Evolutionary conservation across 2,113 vertebrate species (phyloP), one percentile per base, ranked within the genome.

Genomic region (Grallaria varia): DNA sequence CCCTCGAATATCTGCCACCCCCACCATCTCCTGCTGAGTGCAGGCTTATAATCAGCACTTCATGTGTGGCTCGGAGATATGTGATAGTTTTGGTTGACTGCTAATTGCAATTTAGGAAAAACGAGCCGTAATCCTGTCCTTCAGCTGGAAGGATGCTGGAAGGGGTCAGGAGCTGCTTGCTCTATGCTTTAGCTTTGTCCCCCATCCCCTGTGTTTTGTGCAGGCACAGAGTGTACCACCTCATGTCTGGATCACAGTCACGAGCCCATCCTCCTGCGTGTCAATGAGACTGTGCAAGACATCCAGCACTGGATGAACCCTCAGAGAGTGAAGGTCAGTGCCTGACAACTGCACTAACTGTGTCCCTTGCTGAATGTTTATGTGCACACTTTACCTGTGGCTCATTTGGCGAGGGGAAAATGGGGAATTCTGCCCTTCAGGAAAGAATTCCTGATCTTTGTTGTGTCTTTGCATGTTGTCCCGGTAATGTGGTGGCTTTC

Each of bases 221-320:
- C 97, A 99, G 99, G 99, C 63, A 98, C 98, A 0, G 99, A 99
- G 96, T 99, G 99, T 69, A 98, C 98, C 95, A 97, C 99, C 91
- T 98, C 98, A 4, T 99, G 99, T 97, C 97, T 98, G 89, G 99
- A 99, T 90, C 98, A 98, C 94, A 99, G 98, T 97, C 99, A 98
- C 6, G 99, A 99, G 78, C 98, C 99, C 93, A 98, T 99, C 95
- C 98, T 99, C 92, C 98, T 99, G 95, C 99, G 98, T 1, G 76
- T 96, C 82, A 99, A 99, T 4, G 98, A 99, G 98, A 99, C 98
- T 0, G 95, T 98, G 19, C 98, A 98, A 24, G 97, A 97, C 88
- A 98, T 99, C n/a, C 98, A 99, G 89, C 98, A 99, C 97, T 99
- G 99, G 99, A 98, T 99, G 98, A 99, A 99, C 96, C 99, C 99